Base-by-base conservation (phyloP, 2,113 vertebrate genomes). In the Neotragus moschatus region DNA sequence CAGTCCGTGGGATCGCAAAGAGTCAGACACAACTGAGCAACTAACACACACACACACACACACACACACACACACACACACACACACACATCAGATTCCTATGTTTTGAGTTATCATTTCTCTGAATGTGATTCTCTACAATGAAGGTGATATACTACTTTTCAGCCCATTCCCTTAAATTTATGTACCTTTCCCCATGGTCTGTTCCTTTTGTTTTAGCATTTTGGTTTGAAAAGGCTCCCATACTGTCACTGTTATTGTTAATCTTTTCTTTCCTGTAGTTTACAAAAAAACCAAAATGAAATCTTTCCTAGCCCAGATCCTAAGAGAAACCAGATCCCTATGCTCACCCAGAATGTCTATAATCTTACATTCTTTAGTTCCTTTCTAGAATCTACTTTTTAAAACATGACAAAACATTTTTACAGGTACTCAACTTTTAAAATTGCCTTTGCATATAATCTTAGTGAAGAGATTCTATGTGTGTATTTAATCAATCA, bases 171-270 rank as follows among this genome's bases (percentile, higher is more conserved):
- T 51, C 19, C 15, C 5, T 33, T 36, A 36, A 26, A 21, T 63
- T 33, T 21, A 1, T 8, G 17, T 7, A 9, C 17, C 45, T 47
- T 94, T 73, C 39, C 49, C 49, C 60, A 1, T 10, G 26, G 33
- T 10, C 39, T 8, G 15, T n/a, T 85, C n/a, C 33, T 91, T 94
- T 88, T 63, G 36, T 45, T 73, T 84, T 63, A 73, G 58, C 45
- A 51, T 96, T 94, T 85, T 60, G 30, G 17, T 61, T 89, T 88
- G 30, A 86, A 93, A 87, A 43, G 28, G 2, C 16, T 91, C 80
- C 58, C 16, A 43, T 49, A 93, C 14, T 88, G 47, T 93, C 47
- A 43, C 16, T 88, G 60, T 70, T 87, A 82, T 30, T 77, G 23
- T 30, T 60, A n/a, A 43, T 19, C 85, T 66, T 75, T 56, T 30